These are phyloP conservation scores for Eublepharis macularius DNA, from an alignment of 2,113 vertebrate genomes.

Conservation along the genomic window DNA sequence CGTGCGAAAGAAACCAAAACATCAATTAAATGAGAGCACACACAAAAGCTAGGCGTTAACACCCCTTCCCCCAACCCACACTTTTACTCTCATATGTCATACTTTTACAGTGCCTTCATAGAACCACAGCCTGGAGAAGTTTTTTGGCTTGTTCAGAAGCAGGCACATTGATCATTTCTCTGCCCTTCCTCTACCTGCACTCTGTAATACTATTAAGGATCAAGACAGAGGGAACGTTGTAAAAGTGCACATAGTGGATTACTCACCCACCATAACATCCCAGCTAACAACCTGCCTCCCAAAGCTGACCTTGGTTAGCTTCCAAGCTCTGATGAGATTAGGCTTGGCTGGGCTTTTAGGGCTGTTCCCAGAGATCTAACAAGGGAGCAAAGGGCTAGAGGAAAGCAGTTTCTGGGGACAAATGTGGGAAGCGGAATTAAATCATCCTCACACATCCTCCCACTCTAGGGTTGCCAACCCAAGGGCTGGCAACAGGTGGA, in stretches of 20 bases:
- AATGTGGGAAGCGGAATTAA: neutral
- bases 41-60: neutral
- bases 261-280: neutral
- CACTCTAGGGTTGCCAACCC: neutral
- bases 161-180: slow-evolving; percentile 46
- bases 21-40: neutral
- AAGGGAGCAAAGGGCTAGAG: neutral
- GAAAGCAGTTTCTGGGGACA: neutral
- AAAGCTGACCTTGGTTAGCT: too few species aligned
- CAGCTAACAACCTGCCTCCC: neutral
- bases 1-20: slow-evolving; percentile 19
- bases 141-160: slow-evolving; percentile 35
- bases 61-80: neutral
- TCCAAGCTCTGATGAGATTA: too few species aligned
- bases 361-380: neutral
- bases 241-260: neutral
- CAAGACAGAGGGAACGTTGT: neutral
- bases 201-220: slow-evolving; percentile 62
- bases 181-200: slow-evolving; percentile 49
- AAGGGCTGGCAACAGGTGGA: too few species aligned
- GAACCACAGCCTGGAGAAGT: slow-evolving; percentile 31
- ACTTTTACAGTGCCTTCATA: slow-evolving; percentile 3
- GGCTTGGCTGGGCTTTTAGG: too few species aligned
- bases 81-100: too few species aligned
- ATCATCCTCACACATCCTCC: neutral